Evolutionary conservation across 2,113 vertebrate species (phyloP), one percentile per base, ranked within the genome.

Genomic region (Cathartes aura): DNA sequence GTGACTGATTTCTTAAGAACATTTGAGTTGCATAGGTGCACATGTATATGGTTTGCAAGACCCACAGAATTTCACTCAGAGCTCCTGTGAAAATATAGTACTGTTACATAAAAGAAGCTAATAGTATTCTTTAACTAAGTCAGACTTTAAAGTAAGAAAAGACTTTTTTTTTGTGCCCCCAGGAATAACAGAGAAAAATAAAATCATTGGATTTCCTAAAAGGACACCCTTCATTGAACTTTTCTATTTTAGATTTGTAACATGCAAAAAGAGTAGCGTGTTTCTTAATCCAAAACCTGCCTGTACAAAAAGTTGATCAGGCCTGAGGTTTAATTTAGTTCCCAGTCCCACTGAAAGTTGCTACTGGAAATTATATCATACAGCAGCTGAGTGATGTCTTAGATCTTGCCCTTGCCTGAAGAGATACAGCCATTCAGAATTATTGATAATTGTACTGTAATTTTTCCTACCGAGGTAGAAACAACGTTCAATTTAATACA

Each of bases 391-490:
- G 21, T 18, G 9, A 42, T 52, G 19, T 27, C 45, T 95, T 84
- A 56, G 52, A 75, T 55, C 43, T 82, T 60, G 50, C 20, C 50
- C 38, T 58, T 88, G n/a, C 67, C 82, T 85, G 26, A 75, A 87
- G 81, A 76, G 40, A 52, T 40, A 72, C 11, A 93, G 12, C 14
- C 12, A 11, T 76, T 70, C 59, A 88, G 45, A 86, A 72, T 53
- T 96, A 73, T 36, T 93, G 78, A 48, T 66, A 93, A 91, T 70
- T 94, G 43, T 6, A 62, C 18, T 20, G 12, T 63, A 87, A 8
- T 62, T 93, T 90, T 91, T 93, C 47, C 78, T 90, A 42, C 78
- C 78, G 78, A 83, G 55, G 56, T 42, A 82, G 84, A 76, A 94
- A 76, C 4, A 12, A 50, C 32, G 32, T 90, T 87, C 71, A 74